These are phyloP conservation scores for Bombus vancouverensis DNA, from an alignment of 1,140 invertebrate genomes.

Conservation along the genomic window DNA sequence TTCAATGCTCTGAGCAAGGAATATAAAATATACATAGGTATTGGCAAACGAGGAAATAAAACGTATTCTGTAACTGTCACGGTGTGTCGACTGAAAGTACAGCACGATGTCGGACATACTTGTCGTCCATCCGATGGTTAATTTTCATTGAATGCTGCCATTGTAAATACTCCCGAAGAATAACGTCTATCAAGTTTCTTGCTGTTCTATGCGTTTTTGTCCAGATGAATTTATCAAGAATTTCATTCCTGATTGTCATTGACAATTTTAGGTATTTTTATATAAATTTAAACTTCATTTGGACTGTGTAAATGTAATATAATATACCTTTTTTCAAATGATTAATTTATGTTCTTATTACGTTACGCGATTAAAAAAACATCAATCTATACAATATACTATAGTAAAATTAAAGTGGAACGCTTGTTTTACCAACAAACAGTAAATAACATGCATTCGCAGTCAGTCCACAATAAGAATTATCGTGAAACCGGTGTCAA, in stretches of 20 bases:
- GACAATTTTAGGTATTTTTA: not conserved
- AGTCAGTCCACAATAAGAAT: not conserved
- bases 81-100: constrained; percentile 46
- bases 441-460: not conserved
- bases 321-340: not conserved
- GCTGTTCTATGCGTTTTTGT: constrained; percentile 2
- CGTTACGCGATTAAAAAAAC: too few relatives aligned
- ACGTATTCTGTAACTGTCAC: constrained; percentile 35
- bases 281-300: not conserved
- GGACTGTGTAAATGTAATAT: not conserved
- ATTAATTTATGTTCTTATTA: not conserved
- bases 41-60: constrained; percentile 55
- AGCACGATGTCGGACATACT: constrained; percentile 62
- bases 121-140: constrained; percentile 71
- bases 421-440: too few relatives aligned
- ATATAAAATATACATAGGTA: constrained; percentile 44
- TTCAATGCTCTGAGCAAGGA: constrained; percentile 48
- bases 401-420: not conserved
- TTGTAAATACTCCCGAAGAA: not conserved
- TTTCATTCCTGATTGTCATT: not conserved
- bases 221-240: constrained; percentile 4
- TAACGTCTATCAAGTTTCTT: not conserved
- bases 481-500: not conserved
- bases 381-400: not conserved
- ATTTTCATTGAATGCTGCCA: constrained; percentile 69